Percentiles rank a stretch among this genome's conserved stretches.
Evolutionary conservation across 2,888 invertebrate species (phyloP).

Genomic region (Calephelis perditalis): DNA sequence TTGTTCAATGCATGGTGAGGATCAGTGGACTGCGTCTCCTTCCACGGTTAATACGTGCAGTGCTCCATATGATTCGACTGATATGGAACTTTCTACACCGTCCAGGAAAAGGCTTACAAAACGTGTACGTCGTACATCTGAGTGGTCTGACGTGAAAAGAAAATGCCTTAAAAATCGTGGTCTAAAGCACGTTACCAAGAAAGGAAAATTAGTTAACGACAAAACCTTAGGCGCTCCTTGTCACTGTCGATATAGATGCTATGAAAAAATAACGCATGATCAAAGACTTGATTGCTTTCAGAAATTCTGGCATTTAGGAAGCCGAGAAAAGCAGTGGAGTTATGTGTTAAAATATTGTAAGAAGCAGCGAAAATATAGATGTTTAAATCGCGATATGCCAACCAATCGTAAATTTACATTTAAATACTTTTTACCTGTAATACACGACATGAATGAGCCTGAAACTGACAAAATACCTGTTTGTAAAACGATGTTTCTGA

Average conservation of each 20-base stretch:
- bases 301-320: neutral
- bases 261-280: too few relatives aligned
- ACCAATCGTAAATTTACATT: neutral
- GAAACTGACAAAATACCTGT: neutral
- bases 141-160: conserved; percentile 16
- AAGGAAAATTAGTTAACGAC: too few relatives aligned
- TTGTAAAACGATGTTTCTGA: conserved; percentile 9
- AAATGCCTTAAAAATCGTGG: conserved; percentile 15
- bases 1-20: neutral
- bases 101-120: neutral
- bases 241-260: too few relatives aligned
- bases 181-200: conserved; percentile 1
- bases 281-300: too few relatives aligned
- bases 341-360: neutral
- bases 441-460: too few relatives aligned
- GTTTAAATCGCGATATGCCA: neutral
- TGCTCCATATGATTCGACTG: neutral
- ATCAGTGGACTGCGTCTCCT: neutral
- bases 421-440: conserved; percentile 1
- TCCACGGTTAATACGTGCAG: neutral
- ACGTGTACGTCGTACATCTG: neutral
- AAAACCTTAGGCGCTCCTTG: too few relatives aligned
- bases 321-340: neutral
- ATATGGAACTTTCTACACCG: neutral
- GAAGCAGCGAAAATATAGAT: neutral